These are phyloP conservation scores for Gymnobelideus leadbeateri DNA, from an alignment of 2,113 vertebrate species.

Conservation along the genomic window DNA sequence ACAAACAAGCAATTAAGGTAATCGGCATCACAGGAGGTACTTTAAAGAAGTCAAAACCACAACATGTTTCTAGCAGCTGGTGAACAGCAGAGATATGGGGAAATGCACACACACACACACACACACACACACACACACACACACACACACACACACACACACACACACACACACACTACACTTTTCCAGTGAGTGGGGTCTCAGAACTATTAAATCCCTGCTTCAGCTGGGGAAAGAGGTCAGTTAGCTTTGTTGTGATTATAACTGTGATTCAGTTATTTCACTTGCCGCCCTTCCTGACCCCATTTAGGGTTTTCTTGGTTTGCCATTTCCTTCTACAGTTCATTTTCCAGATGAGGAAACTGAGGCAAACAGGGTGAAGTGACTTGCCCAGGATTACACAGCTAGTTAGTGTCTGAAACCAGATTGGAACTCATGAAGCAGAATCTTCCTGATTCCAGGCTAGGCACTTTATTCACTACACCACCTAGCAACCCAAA, in stretches of 20 bases:
- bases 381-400: too few species aligned
- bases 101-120: background rate
- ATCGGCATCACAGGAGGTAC: slow-evolving; percentile 71
- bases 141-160: background rate
- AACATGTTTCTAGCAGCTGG: slow-evolving; percentile 81
- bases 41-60: slow-evolving; percentile 76
- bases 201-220: background rate
- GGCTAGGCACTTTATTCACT: too few species aligned
- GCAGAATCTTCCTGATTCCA: too few species aligned
- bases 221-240: background rate
- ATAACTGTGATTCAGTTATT: background rate
- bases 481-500: background rate
- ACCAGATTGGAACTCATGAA: too few species aligned
- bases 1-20: slow-evolving; percentile 79
- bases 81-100: slow-evolving; percentile 71
- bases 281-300: background rate
- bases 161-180: background rate
- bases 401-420: too few species aligned
- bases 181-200: background rate
- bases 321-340: too few species aligned
- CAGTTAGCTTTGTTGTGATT: background rate
- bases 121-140: background rate
- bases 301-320: background rate
- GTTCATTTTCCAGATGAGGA: too few species aligned
- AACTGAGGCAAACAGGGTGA: too few species aligned